phyloP scores from a whole-genome alignment of 2,888 invertebrate genomes.

The Drosophila picticornis region DNA sequence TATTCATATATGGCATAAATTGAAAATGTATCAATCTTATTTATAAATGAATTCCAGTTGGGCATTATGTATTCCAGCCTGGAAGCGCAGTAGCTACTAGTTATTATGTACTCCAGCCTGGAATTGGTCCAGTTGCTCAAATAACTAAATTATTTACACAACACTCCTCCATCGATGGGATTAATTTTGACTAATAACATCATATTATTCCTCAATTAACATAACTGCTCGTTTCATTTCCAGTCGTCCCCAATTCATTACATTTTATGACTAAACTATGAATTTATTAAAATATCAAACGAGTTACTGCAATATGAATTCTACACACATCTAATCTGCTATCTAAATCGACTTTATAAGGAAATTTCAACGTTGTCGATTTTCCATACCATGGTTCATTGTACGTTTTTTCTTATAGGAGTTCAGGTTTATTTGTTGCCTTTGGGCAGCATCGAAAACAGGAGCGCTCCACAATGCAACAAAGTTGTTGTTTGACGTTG shows the following conservation, averaged over 20 bases:
- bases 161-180: not conserved
- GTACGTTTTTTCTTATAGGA: constrained; percentile 41
- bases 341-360: constrained; percentile 26
- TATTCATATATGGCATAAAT: not conserved
- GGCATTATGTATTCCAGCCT: not conserved
- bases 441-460: constrained; percentile 50
- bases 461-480: constrained; percentile 40
- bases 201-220: not conserved
- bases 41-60: not conserved
- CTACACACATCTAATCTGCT: constrained; percentile 1
- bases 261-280: constrained; percentile 6
- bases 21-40: not conserved
- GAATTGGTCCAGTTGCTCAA: too few relatives aligned
- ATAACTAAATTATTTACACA: not conserved
- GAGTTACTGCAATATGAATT: not conserved
- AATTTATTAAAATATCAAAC: constrained; percentile 17
- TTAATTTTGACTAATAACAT: not conserved
- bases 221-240: not conserved
- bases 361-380: constrained; percentile 39
- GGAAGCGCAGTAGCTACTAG: not conserved
- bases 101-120: not conserved
- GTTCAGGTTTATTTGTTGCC: constrained; percentile 32
- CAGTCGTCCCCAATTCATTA: not conserved
- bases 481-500: constrained; percentile 1
- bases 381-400: constrained; percentile 55